Evolutionary conservation across 2,797 vertebrate genomes (phyloP).

Genomic region (Microhierax caerulescens): DNA sequence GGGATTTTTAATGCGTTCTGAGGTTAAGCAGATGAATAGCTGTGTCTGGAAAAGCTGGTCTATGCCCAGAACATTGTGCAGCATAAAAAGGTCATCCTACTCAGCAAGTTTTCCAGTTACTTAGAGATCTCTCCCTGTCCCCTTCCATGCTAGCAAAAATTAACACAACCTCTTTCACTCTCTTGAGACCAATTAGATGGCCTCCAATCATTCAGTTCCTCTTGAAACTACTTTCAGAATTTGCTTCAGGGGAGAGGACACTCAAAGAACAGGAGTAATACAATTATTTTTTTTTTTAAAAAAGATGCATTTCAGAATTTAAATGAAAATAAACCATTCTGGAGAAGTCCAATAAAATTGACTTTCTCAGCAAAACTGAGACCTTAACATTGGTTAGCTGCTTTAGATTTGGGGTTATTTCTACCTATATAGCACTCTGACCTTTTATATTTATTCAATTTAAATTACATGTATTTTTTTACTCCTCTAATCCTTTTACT

Average conservation of each 20-base stretch:
- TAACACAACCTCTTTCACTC: not conserved
- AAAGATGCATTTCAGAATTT: not conserved
- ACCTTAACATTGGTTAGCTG: not conserved
- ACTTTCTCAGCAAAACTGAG: not conserved
- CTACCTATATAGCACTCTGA: not conserved
- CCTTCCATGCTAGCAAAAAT: not conserved
- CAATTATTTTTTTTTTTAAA: not conserved
- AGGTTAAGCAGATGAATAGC: conserved; percentile 20
- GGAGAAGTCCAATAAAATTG: not conserved
- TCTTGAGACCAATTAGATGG: not conserved
- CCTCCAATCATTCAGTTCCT: not conserved
- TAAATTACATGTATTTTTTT: not conserved
- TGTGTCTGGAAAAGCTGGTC: not conserved
- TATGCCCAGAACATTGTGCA: not conserved
- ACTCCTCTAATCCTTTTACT: not conserved
- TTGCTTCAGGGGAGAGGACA: not conserved
- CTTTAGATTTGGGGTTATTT: not conserved
- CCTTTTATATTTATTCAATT: not conserved
- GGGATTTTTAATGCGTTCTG: not conserved
- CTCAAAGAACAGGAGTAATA: not conserved
- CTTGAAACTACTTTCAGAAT: conserved; percentile 48
- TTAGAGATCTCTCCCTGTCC: not conserved
- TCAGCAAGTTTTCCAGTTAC: conserved; percentile 40
- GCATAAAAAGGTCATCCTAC: not conserved
- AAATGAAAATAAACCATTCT: not conserved